Base-by-base conservation (phyloP, 2,797 vertebrate species). In the Okamejei kenojei region DNA sequence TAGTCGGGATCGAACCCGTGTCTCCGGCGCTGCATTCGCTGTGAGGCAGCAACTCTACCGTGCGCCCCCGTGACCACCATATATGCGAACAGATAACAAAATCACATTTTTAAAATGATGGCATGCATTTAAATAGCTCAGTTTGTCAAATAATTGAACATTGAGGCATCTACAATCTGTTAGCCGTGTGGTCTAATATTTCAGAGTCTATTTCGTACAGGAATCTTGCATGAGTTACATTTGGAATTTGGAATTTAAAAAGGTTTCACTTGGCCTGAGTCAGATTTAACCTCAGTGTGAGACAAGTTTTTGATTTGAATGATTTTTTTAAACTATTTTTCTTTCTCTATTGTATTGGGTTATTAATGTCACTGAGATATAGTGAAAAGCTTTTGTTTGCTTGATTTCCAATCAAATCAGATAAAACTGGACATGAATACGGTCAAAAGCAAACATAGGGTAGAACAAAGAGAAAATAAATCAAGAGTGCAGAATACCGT, bases 231-330 rank as follows among this genome's bases (percentile, higher is more conserved):
- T 88, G 84, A 35, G n/a, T 68, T 35, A 63, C 17, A 65, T 88
- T 68, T 65, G 61, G 84, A 88, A 88, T 88, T 8, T 88, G 84
- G 84, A 65, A 88, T 88, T 63, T 88, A 88, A 88, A 88, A 63
- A 68, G 84, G 17, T 68, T 68, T 35, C n/a, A 88, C 32, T 88
- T 88, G 84, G 84, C 84, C 63, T 68, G 63, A 88, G 35, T 68
- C 63, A 88, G 17, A 68, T 88, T 68, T 65, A 88, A n/a, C 63
- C 84, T 88, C 61, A 35, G n/a, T 35, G 65, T 35, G 19, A 88
- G 29, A 88, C 10, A 15, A 2, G 8, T 86, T 35, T 88, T 88
- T 7, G 19, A 15, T 63, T 35, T 88, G 35, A 88, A 32, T 88
- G n/a, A n/a, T n/a, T 54, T 68, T 88, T 35, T 8, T 68, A 35